A percentile compares a stretch with the other conserved stretches of the same genome.
phyloP scores from a whole-genome alignment of 2,113 vertebrate species.

The Connochaetes taurinus region DNA sequence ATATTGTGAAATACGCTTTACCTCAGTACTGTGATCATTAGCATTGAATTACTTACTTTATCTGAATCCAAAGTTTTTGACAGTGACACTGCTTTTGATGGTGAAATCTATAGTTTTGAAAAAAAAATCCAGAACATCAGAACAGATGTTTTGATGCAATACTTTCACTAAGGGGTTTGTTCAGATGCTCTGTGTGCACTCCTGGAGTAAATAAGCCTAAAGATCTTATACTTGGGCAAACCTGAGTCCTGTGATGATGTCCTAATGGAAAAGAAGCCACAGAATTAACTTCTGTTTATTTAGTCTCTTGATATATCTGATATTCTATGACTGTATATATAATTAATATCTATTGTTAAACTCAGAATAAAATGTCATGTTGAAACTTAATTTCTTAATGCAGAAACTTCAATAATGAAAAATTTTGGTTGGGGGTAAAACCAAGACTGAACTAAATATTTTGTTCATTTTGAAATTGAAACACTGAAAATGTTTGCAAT shows the following conservation, averaged over 20 bases:
- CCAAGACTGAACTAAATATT: neutral
- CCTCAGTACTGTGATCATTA: neutral
- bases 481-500: neutral
- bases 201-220: neutral
- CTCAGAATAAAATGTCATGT: neutral
- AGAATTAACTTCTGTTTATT: neutral
- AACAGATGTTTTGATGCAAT: neutral
- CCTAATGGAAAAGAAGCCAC: neutral
- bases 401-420: neutral
- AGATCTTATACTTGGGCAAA: neutral
- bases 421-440: fast-evolving
- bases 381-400: neutral
- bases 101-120: neutral
- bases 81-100: neutral
- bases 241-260: neutral
- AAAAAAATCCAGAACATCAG: neutral
- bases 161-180: neutral
- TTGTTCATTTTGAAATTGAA: neutral
- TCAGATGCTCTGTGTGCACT: neutral
- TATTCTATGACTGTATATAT: neutral
- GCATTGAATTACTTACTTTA: neutral
- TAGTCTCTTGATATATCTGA: neutral
- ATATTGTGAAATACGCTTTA: neutral
- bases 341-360: neutral
- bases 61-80: neutral